phyloP scores from a whole-genome alignment of 2,888 invertebrate species.

The Harmothoe impar region DNA sequence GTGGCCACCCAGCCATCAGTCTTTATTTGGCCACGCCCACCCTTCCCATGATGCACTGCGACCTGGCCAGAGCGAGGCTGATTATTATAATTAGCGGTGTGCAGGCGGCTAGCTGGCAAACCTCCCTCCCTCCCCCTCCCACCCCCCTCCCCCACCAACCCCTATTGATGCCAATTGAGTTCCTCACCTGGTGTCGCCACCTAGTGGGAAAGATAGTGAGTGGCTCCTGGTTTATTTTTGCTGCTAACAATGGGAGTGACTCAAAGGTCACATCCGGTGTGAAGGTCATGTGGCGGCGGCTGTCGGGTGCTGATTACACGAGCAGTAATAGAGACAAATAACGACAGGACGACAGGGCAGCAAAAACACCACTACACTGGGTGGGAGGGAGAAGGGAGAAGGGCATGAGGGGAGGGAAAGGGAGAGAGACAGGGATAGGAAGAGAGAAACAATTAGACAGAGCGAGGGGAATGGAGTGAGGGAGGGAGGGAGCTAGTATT shows the following conservation, averaged over 20 bases:
- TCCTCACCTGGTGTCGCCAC: not conserved
- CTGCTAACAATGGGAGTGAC: not conserved
- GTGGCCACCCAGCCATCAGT: slow-evolving; percentile 31
- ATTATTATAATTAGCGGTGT: slow-evolving; percentile 32
- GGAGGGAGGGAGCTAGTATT: too few species aligned
- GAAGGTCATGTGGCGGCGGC: not conserved
- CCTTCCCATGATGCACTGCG: slow-evolving; percentile 18
- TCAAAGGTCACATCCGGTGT: not conserved
- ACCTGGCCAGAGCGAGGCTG: slow-evolving; percentile 32
- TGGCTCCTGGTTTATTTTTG: slow-evolving; percentile 37
- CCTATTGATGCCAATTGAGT: not conserved
- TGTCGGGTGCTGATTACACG: not conserved
- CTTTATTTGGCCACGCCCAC: slow-evolving; percentile 45
- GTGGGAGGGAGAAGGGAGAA: too few species aligned
- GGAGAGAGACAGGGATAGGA: too few species aligned
- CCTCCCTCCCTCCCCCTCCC: slow-evolving; percentile 6
- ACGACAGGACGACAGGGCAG: not conserved
- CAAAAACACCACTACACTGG: too few species aligned
- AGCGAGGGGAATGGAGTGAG: too few species aligned
- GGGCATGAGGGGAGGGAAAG: too few species aligned
- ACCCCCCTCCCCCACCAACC: not conserved
- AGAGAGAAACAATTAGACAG: too few species aligned
- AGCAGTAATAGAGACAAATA: slow-evolving; percentile 16
- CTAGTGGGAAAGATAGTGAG: not conserved
- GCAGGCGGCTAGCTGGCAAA: not conserved